phyloP scores from a whole-genome alignment of 2,888 invertebrate species.

The Eupithecia pulchellata region DNA sequence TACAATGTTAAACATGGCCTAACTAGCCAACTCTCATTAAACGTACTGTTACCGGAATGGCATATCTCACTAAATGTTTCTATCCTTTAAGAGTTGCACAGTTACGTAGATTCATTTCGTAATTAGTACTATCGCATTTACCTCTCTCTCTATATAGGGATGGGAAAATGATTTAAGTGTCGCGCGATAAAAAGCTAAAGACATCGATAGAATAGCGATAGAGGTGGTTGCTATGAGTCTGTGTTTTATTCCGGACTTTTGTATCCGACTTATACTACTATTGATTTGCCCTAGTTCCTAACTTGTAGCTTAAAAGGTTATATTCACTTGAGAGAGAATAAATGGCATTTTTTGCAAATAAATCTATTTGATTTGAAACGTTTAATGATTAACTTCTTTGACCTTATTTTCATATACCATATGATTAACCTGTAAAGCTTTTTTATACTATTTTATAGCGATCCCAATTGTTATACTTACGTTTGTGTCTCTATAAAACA shows the following conservation, averaged over 20 bases:
- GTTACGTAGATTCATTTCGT: conserved; percentile 75
- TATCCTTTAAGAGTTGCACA: conserved; percentile 77
- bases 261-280: not conserved
- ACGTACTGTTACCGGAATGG: conserved; percentile 77
- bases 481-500: not conserved
- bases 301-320: not conserved
- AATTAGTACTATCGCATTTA: conserved; percentile 67
- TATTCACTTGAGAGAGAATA: not conserved
- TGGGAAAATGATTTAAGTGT: conserved; percentile 59
- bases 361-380: not conserved
- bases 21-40: conserved; percentile 75
- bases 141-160: conserved; percentile 64
- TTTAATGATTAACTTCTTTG: not conserved
- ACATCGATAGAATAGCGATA: conserved; percentile 27
- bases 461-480: conserved; percentile 1
- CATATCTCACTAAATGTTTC: conserved; percentile 80
- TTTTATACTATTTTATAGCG: not conserved
- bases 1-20: conserved; percentile 74
- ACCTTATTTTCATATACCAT: not conserved
- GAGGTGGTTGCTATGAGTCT: not conserved
- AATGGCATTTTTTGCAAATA: not conserved
- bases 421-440: not conserved
- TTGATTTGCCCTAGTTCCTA: not conserved
- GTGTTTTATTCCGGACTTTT: not conserved
- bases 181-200: conserved; percentile 51